Evolutionary conservation across 2,888 invertebrate species (phyloP).

Genomic region (Alviniconcha strummeri): DNA sequence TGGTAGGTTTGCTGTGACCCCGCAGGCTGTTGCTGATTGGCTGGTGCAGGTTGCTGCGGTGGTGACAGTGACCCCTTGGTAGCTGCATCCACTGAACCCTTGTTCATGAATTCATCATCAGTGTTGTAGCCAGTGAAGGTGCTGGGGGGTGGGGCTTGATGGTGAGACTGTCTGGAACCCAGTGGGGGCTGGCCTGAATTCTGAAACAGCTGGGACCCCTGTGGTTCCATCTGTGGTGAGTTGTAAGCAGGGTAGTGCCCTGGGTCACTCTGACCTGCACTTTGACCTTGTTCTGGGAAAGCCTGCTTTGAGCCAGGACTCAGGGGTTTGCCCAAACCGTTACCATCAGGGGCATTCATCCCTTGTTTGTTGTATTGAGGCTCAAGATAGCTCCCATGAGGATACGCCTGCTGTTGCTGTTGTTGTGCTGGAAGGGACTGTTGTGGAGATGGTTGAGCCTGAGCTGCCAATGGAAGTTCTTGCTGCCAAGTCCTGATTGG

Average conservation of each 20-base stretch:
- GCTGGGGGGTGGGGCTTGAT: neutral
- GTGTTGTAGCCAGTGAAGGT: neutral
- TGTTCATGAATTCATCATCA: neutral
- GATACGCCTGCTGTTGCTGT: conserved; percentile 9
- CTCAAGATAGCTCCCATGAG: neutral
- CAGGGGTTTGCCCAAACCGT: neutral
- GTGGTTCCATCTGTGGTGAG: neutral
- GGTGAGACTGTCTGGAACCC: neutral
- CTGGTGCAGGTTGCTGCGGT: neutral
- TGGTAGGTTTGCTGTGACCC: neutral
- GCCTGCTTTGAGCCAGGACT: neutral
- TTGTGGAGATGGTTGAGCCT: neutral
- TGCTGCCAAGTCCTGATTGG: conserved; percentile 26
- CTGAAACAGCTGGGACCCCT: neutral
- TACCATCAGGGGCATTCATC: neutral
- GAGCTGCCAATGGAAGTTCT: neutral
- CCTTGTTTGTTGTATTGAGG: conserved; percentile 6
- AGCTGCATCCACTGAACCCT: neutral
- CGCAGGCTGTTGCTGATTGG: conserved; percentile 9
- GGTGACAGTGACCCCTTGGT: conserved; percentile 1
- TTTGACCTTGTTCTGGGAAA: neutral
- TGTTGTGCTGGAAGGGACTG: neutral
- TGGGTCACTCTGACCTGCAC: neutral
- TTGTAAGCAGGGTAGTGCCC: neutral
- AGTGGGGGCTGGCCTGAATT: neutral